A percentile compares a stretch with the other conserved stretches of the same genome.
Conservation (phyloP, 1,140 invertebrate genomes). For the Solenopsis invicta region DNA sequence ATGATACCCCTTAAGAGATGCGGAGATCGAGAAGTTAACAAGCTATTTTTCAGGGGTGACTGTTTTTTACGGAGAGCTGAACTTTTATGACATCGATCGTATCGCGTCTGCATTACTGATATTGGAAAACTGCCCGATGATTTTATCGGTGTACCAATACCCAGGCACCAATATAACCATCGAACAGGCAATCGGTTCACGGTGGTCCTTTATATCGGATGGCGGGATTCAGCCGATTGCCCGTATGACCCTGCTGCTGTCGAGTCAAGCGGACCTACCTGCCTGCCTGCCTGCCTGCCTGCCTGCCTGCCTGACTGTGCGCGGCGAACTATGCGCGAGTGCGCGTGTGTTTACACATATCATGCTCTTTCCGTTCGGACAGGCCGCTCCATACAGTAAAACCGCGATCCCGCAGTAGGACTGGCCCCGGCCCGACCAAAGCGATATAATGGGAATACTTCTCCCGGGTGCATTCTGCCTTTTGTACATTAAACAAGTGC, state of each 20-base stretch:
- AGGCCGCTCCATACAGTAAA: constrained; percentile 61
- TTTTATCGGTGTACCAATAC: constrained; percentile 45
- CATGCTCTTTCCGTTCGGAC: constrained; percentile 69
- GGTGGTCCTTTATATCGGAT: constrained; percentile 41
- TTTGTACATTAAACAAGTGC: constrained; percentile 77
- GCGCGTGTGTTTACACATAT: constrained; percentile 65
- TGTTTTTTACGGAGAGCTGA: neutral
- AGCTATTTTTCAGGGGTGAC: neutral
- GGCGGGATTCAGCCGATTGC: constrained; percentile 26
- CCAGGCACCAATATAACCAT: neutral
- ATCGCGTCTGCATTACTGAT: constrained; percentile 25
- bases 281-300: neutral
- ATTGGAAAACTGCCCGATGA: constrained; percentile 54
- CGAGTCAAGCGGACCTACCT: constrained; percentile 11
- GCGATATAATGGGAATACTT: constrained; percentile 79
- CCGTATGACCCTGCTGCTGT: constrained; percentile 28
- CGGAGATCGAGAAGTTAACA: constrained; percentile 11
- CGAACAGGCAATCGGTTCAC: constrained; percentile 28
- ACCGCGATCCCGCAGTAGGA: constrained; percentile 74
- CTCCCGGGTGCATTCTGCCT: constrained; percentile 71
- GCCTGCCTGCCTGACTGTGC: constrained; percentile 12
- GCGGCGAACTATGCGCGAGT: constrained; percentile 1
- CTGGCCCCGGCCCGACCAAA: constrained; percentile 66
- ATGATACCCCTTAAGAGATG: constrained; percentile 16
- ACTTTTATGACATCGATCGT: neutral